Base-by-base conservation (phyloP, 2,113 vertebrate species). In the Artemisiospiza belli region DNA sequence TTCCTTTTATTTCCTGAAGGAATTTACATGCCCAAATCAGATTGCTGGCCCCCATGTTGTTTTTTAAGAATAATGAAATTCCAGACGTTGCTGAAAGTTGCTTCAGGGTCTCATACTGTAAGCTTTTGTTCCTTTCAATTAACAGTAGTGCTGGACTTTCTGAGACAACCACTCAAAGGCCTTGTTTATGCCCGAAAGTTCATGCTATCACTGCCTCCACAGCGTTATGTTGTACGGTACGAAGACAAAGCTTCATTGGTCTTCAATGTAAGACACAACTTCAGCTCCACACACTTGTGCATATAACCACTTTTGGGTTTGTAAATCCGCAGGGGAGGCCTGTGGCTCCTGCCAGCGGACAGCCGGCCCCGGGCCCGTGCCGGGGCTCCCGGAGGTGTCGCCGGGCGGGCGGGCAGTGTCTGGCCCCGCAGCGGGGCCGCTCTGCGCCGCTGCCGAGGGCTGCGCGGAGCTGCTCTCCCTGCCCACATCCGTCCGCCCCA, bases 141-240 rank as follows among this genome's bases (percentile, higher is more conserved):
- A 77, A 75, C 66, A 68, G 73, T 2, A 33, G 18, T 3, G 8
- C 84, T 55, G 73, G 73, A 43, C 77, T 66, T 92, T 55, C 28
- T 6, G 51, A 27, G 52, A 64, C 49, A 69, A 25, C 31, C 41
- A 5, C 57, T 67, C 61, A 10, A 73, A 54, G 67, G 85, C 58
- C 82, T 46, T 31, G 70, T 44, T 61, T 8, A 23, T 11, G 25
- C 28, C 14, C 46, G 0, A n/a, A 43, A 87, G 35, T 58, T 69
- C 69, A 11, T 0, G 43, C 46, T 64, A 12, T 13, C 10, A 1
- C 61, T 70, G 69, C 57, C 73, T 70, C 82, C 54, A 9, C 3
- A 63, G 62, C 12, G 1, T 5, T 11, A 18, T 0, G 8, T 0
- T 6, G 19, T 0, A 18, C 1, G 0, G 11, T 6, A 17, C 2